Conservation (phyloP, 2,113 vertebrate genomes). For the Guaruba guarouba region DNA sequence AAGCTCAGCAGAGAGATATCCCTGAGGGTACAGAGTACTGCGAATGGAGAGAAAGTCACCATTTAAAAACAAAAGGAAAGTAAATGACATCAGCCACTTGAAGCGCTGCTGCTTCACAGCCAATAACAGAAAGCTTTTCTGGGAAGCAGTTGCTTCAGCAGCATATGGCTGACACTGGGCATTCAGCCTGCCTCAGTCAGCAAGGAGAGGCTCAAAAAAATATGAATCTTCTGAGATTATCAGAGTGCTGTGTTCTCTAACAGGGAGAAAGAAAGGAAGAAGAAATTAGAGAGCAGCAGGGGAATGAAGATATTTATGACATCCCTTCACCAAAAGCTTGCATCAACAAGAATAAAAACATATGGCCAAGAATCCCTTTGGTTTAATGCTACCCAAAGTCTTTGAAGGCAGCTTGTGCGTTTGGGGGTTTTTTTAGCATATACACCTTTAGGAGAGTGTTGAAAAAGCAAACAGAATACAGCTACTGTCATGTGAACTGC, state of each 20-base stretch:
- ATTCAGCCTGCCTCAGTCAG: slow-evolving; percentile 5
- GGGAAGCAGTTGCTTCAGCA: slow-evolving; percentile 12
- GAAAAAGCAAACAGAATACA: background rate
- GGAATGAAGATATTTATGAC: background rate
- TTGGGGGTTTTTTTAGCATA: background rate
- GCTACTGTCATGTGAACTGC: background rate
- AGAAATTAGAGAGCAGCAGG: background rate
- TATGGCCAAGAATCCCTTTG: background rate
- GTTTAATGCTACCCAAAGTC: background rate
- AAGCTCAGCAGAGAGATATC: background rate
- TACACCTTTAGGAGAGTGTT: background rate
- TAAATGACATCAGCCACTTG: background rate
- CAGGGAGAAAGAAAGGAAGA: background rate
- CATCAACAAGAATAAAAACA: background rate
- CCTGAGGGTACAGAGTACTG: background rate
- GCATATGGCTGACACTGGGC: slow-evolving; percentile 20
- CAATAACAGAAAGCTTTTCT: background rate
- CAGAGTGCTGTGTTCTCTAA: background rate
- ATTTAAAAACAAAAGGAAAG: background rate
- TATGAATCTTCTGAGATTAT: background rate
- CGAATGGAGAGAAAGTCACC: background rate
- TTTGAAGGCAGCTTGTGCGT: background rate
- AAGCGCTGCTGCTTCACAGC: background rate
- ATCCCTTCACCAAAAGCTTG: background rate
- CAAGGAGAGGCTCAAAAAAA: background rate